phyloP scores from a whole-genome alignment of 2,888 invertebrate species.

The Metallyticus violacea region DNA sequence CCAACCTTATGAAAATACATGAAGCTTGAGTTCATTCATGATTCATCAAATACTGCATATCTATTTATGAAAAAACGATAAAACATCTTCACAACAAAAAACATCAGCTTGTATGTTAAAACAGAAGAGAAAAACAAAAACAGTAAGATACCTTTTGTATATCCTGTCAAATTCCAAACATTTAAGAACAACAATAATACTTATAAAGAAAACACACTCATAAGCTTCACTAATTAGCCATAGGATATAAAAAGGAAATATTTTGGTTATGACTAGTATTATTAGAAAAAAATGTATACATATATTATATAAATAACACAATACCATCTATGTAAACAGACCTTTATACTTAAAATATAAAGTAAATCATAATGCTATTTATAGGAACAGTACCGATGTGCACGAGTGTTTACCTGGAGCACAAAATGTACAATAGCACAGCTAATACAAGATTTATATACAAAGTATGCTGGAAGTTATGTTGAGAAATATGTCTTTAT shows the following conservation, averaged over 20 bases:
- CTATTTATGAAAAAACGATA: neutral
- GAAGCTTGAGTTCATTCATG: neutral
- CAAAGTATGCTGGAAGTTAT: neutral
- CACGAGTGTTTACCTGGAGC: neutral
- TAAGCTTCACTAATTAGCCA: neutral
- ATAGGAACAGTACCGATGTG: neutral
- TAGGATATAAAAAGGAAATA: neutral
- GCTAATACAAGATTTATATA: neutral
- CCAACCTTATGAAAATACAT: neutral
- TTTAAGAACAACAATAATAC: neutral
- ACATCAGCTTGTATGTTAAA: neutral
- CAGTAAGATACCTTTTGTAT: neutral
- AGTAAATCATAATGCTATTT: neutral
- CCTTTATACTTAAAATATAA: neutral
- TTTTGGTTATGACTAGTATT: neutral
- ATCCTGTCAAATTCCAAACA: neutral
- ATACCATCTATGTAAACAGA: neutral
- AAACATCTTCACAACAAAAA: neutral
- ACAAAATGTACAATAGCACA: neutral
- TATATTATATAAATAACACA: neutral
- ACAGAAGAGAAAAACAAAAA: neutral
- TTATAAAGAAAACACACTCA: neutral
- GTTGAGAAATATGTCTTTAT: neutral
- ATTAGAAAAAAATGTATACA: neutral
- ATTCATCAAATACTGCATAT: neutral